These are phyloP conservation scores for Chrysopilus asiliformis DNA, from an alignment of 2,888 invertebrate species.

Conservation along the genomic window DNA sequence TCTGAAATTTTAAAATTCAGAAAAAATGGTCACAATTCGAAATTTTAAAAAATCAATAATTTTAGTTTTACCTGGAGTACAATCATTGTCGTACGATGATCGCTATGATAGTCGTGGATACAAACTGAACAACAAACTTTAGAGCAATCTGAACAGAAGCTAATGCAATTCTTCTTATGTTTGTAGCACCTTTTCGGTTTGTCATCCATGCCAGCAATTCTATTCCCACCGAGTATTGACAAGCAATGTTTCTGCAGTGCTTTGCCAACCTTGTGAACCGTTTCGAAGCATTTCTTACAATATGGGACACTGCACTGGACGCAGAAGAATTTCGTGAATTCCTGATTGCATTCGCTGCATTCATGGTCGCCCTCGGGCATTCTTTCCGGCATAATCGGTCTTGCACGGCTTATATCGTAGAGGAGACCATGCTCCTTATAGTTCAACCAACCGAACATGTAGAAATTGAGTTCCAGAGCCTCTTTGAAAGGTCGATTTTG, in stretches of 20 bases:
- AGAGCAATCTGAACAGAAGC: conserved; percentile 20
- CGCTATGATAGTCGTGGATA: conserved; percentile 15
- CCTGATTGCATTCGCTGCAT: conserved; percentile 25
- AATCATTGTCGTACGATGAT: conserved; percentile 16
- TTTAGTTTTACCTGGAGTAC: conserved; percentile 17
- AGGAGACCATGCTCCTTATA: conserved; percentile 6
- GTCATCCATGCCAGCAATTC: background rate
- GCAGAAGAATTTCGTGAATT: conserved; percentile 21
- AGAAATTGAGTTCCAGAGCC: conserved; percentile 31
- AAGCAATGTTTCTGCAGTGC: conserved; percentile 23
- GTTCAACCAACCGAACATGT: conserved; percentile 22
- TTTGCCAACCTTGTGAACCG: conserved; percentile 25
- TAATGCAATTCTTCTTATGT: background rate
- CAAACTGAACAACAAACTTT: conserved; percentile 20
- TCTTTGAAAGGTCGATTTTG: conserved; percentile 17
- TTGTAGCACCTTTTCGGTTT: conserved; percentile 15
- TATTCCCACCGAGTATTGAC: conserved; percentile 11
- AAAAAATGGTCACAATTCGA: background rate
- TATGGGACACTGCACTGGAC: conserved; percentile 25
- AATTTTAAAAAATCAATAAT: conserved; percentile 4
- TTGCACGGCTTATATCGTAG: conserved; percentile 4
- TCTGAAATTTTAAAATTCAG: conserved; percentile 19
- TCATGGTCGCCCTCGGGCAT: conserved; percentile 12
- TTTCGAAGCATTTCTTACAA: conserved; percentile 25
- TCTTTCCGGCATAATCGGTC: background rate